Evolutionary conservation across 2,888 invertebrate species (phyloP).

Genomic region (Eledona agricola): DNA sequence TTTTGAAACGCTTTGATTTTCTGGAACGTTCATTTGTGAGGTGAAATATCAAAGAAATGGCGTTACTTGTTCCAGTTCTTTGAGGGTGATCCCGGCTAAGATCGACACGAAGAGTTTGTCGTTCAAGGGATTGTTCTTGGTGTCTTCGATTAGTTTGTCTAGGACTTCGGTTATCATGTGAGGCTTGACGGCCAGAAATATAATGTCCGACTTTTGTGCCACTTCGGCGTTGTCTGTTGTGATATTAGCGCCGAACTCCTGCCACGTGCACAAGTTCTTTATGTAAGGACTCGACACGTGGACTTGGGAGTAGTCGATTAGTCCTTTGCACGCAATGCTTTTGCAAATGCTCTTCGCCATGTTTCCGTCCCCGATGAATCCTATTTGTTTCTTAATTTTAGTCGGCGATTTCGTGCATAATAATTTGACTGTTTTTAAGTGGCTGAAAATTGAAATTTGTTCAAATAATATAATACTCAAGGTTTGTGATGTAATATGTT

Average conservation of each 20-base stretch:
- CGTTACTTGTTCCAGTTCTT: slow-evolving; percentile 69
- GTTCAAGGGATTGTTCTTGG: slow-evolving; percentile 49
- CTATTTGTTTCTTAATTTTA: slow-evolving; percentile 65
- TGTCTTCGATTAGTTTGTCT: slow-evolving; percentile 55
- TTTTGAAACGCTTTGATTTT: slow-evolving; percentile 46
- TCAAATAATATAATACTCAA: too few species aligned
- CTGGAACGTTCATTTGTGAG: slow-evolving; percentile 24
- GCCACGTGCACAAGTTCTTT: slow-evolving; percentile 73
- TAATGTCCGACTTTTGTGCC: slow-evolving; percentile 71
- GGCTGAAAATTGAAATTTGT: background rate
- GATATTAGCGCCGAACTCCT: slow-evolving; percentile 68
- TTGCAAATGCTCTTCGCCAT: slow-evolving; percentile 86
- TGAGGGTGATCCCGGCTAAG: slow-evolving; percentile 78
- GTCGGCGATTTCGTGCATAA: slow-evolving; percentile 26
- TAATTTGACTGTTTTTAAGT: background rate
- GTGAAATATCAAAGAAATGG: background rate
- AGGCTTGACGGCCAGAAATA: slow-evolving; percentile 91
- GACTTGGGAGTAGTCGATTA: slow-evolving; percentile 71
- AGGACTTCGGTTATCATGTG: slow-evolving; percentile 73
- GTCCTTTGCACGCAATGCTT: slow-evolving; percentile 74
- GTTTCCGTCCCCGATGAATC: slow-evolving; percentile 90
- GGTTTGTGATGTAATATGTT: too few species aligned
- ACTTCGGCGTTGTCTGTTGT: slow-evolving; percentile 75
- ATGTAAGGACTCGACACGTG: slow-evolving; percentile 78
- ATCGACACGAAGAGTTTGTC: slow-evolving; percentile 81